Percentiles rank a stretch among this genome's conserved stretches.
These are phyloP conservation scores for Antechinus stuartii DNA, from an alignment of 2,113 vertebrate species.

Conservation along the genomic window DNA sequence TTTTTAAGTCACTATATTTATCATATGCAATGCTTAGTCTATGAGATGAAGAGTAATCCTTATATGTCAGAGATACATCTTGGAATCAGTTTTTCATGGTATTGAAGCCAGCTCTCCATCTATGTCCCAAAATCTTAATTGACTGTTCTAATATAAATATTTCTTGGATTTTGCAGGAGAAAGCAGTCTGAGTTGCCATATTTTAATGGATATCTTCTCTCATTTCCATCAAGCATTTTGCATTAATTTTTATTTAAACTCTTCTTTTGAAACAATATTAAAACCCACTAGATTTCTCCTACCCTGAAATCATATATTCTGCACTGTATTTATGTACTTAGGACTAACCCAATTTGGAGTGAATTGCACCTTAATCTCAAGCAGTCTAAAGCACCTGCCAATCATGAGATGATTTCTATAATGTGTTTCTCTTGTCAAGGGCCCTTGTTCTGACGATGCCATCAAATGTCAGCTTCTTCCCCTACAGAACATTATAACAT, in stretches of 20 bases:
- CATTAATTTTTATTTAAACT: neutral
- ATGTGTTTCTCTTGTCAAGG: accelerated
- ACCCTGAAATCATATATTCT: accelerated
- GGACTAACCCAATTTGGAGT: neutral
- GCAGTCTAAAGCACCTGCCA: neutral
- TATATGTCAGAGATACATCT: neutral
- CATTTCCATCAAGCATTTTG: neutral
- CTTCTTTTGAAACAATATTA: neutral
- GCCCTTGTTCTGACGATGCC: slow-evolving; percentile 71
- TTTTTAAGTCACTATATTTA: neutral
- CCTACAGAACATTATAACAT: neutral
- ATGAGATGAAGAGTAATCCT: neutral
- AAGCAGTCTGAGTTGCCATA: neutral
- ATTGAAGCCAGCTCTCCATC: neutral
- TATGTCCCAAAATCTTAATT: neutral
- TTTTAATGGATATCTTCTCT: neutral
- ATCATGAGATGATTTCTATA: neutral
- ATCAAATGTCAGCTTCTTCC: slow-evolving; percentile 63
- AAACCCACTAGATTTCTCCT: neutral
- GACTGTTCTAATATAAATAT: neutral
- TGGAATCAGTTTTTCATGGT: neutral
- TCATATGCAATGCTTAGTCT: neutral
- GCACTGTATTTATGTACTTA: neutral
- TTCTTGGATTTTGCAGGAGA: neutral
- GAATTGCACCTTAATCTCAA: neutral